Percentiles rank a stretch among this genome's conserved stretches.
Conservation (phyloP, 2,797 vertebrate genomes). For the Gila robusta region DNA sequence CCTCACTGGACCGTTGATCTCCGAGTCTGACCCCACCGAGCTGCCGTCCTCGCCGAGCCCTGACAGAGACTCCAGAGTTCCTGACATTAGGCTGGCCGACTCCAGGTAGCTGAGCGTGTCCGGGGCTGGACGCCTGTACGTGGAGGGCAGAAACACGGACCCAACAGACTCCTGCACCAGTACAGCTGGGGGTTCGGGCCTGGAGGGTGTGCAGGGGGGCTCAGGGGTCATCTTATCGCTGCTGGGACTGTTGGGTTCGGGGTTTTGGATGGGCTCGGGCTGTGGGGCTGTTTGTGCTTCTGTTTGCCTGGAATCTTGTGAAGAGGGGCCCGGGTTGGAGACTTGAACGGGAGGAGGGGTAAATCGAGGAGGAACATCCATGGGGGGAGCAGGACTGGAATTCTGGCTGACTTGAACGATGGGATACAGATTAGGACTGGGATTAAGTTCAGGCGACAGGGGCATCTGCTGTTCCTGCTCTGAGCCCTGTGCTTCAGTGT, state of each 20-base stretch:
- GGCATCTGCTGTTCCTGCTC: constrained; percentile 47
- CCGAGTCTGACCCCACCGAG: constrained; percentile 91
- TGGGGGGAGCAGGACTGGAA: constrained; percentile 61
- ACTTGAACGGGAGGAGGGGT: constrained; percentile 44
- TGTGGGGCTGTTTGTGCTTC: constrained; percentile 59
- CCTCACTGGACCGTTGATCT: constrained; percentile 85
- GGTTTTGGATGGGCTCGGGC: constrained; percentile 43
- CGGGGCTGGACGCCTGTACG: constrained; percentile 71
- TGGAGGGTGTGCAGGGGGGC: constrained; percentile 60
- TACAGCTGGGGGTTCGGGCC: constrained; percentile 67
- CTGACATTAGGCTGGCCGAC: constrained; percentile 91
- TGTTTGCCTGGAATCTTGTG: constrained; percentile 15
- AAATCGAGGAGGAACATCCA: constrained; percentile 42
- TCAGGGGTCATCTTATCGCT: constrained; percentile 56
- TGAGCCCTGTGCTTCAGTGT: constrained; percentile 43
- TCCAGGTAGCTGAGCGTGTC: constrained; percentile 90
- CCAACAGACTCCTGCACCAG: constrained; percentile 75
- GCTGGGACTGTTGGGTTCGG: constrained; percentile 55
- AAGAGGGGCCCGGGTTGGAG: background rate
- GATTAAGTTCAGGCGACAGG: constrained; percentile 67
- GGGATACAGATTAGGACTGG: constrained; percentile 75
- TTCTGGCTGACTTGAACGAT: constrained; percentile 70
- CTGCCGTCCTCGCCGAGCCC: constrained; percentile 87
- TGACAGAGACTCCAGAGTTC: constrained; percentile 88
- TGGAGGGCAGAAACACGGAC: constrained; percentile 49